These are phyloP conservation scores for Heliothis virescens DNA, from an alignment of 1,140 invertebrate species.

Conservation along the genomic window DNA sequence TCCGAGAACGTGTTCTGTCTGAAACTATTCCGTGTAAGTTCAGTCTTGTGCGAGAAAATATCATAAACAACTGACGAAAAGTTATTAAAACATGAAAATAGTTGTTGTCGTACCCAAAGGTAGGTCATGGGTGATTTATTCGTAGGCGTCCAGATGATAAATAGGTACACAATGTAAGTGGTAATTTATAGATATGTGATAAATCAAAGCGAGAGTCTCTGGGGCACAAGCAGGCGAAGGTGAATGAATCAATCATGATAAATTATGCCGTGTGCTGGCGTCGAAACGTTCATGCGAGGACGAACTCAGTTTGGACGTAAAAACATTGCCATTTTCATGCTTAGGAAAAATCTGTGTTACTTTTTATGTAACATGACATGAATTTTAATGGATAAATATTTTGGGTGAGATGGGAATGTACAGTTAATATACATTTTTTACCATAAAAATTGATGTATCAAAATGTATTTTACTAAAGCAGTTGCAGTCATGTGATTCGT, in stretches of 20 bases:
- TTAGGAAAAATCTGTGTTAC: constrained; percentile 3
- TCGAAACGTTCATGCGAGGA: constrained; percentile 22
- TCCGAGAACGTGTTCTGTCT: constrained; percentile 30
- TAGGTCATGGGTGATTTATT: constrained; percentile 38
- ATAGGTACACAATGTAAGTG: constrained; percentile 50
- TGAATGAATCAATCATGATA: constrained; percentile 54
- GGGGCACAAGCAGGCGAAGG: constrained; percentile 39
- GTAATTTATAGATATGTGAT: constrained; percentile 52
- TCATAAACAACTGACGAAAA: constrained; percentile 21
- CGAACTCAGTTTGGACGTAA: constrained; percentile 26
- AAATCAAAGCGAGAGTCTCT: constrained; percentile 50
- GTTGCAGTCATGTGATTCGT: constrained; percentile 47
- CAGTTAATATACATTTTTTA: constrained; percentile 3
- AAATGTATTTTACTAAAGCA: not conserved
- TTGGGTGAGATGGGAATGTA: not conserved
- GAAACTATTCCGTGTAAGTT: constrained; percentile 35
- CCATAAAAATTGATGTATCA: not conserved
- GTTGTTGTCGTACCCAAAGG: constrained; percentile 6
- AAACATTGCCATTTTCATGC: constrained; percentile 15
- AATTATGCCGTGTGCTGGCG: constrained; percentile 48
- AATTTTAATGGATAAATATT: constrained; percentile 9
- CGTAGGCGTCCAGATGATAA: constrained; percentile 41
- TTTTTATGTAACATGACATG: constrained; percentile 16
- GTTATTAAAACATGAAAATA: constrained; percentile 35
- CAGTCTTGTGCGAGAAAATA: constrained; percentile 29